These are phyloP conservation scores for Syrphus vitripennis DNA, from an alignment of 2,888 invertebrate genomes.

Conservation along the genomic window DNA sequence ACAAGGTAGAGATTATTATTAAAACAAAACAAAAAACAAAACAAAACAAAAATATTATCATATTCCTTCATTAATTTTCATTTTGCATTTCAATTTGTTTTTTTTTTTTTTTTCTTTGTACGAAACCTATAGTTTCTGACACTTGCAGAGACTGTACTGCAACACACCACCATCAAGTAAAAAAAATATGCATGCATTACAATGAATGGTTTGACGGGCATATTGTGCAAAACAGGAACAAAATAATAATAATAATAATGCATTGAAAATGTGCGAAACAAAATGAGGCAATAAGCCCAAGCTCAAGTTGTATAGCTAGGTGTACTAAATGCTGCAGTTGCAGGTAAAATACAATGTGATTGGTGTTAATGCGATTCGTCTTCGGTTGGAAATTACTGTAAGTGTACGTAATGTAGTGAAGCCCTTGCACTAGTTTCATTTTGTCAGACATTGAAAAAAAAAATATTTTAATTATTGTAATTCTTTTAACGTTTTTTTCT, in stretches of 20 bases:
- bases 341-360: constrained; percentile 1
- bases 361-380: constrained; percentile 25
- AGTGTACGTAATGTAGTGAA: no score
- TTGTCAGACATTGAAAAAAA: neutral
- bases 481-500: neutral
- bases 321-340: neutral
- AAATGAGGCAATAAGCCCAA: constrained; percentile 35
- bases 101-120: neutral
- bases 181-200: constrained; percentile 17
- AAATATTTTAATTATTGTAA: neutral
- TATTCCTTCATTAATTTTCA: constrained; percentile 31
- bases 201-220: constrained; percentile 6
- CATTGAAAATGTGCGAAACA: constrained; percentile 6
- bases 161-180: no score
- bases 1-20: constrained; percentile 38
- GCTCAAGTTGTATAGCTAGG: neutral
- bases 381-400: neutral
- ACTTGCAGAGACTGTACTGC: neutral
- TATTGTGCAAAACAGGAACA: constrained; percentile 61
- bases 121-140: neutral
- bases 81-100: constrained; percentile 34
- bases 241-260: constrained; percentile 44
- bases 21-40: neutral
- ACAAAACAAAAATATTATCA: neutral
- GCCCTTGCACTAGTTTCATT: constrained; percentile 55